Conservation (phyloP, 2,113 vertebrate genomes). For the Fukomys damarensis region DNA sequence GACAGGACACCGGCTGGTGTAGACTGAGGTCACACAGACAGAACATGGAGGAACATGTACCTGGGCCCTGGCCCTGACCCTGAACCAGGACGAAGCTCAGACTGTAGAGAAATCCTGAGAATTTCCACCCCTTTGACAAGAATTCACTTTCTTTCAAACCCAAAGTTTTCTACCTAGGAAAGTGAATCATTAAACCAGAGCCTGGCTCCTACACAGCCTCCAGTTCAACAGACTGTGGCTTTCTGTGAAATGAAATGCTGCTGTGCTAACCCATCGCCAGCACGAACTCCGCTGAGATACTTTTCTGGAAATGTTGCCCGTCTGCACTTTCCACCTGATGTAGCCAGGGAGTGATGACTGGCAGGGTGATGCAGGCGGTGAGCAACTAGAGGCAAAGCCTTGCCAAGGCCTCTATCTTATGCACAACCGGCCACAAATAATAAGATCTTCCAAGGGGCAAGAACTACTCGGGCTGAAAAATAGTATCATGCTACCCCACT, state of each 20-base stretch:
- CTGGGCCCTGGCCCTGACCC: slow-evolving; percentile 2
- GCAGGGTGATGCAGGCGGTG: not conserved
- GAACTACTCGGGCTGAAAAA: not conserved
- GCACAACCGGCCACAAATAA: not conserved
- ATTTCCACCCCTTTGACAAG: slow-evolving; percentile 7
- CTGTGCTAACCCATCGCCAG: not conserved
- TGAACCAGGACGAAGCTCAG: not conserved
- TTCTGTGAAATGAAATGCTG: not conserved
- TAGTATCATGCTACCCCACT: not conserved
- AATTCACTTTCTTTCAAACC: not conserved
- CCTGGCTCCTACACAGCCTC: not conserved
- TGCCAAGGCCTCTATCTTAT: not conserved
- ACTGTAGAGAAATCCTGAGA: not conserved
- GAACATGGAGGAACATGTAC: not conserved
- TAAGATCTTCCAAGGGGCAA: not conserved
- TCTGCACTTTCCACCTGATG: not conserved
- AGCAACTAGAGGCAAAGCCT: not conserved
- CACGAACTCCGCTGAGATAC: not conserved
- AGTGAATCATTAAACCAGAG: not conserved
- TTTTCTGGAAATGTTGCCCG: not conserved
- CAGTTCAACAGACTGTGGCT: not conserved
- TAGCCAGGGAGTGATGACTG: not conserved
- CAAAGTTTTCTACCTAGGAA: not conserved
- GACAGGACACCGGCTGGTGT: not conserved
- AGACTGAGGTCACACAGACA: not conserved